Base-by-base conservation (phyloP, 2,888 invertebrate species). In the Erannis defoliaria region DNA sequence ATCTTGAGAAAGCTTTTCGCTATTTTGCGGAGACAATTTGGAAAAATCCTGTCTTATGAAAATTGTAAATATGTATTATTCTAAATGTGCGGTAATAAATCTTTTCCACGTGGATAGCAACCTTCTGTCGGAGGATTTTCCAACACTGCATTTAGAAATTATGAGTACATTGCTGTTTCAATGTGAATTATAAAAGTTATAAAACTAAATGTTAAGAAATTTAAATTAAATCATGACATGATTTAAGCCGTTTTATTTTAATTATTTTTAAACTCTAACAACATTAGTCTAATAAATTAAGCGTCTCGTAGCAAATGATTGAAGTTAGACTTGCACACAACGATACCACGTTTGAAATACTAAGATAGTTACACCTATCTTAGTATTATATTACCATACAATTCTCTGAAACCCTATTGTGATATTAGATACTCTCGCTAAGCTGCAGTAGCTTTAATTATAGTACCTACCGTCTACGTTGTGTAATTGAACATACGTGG, bases 1-100 rank as follows among this genome's bases (percentile, higher is more conserved):
- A 55, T 58, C 42, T 56, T 21, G 40, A 57, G 53, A 61, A 51
- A 62, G 51, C 46, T 62, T 42, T 48, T 48, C 42, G 51, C 42
- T 59, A 63, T 63, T 63, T 63, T 42, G 49, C 26, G 45, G 23
- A 55, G 58, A 29, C 50, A 57, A 55, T 60, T 55, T 55, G 42
- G 21, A 45, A 60, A 46, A 51, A 55, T 51, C 48, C 38, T 50
- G 19, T 42, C 33, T 56, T 37, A 48, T 29, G 29, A 62, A 62
- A 56, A 53, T 62, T 42, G 51, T 56, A 35, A 29, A 43, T 40
- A 48, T 57, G 46, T 46, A 29, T 51, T 45, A 55, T 56, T 31
- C 38, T 37, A 40, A 19, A 33, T 21, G 6, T 10, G 45, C 18
- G 16, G 8, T 16, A 26, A 21, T 16, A 19, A 31, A 40, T 46